Evolutionary conservation across 2,113 vertebrate genomes (phyloP).

Genomic region (Sorex araneus): DNA sequence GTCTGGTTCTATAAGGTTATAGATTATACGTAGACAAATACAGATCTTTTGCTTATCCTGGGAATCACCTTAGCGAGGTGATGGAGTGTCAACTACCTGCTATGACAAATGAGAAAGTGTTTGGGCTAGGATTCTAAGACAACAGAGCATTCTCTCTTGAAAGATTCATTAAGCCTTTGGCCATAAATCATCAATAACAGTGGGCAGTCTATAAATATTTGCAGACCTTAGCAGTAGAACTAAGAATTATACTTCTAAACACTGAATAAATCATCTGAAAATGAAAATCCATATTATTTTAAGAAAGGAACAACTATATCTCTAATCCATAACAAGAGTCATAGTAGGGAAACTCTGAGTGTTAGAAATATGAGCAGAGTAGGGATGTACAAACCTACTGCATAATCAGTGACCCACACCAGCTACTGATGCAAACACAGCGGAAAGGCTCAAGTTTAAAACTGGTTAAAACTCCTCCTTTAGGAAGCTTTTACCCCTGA

Average conservation of each 20-base stretch:
- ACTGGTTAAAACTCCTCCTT: neutral
- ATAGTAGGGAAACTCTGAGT: neutral
- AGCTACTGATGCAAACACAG: neutral
- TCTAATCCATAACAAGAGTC: conserved; percentile 32
- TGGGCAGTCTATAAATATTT: conserved; percentile 48
- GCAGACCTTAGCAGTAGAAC: neutral
- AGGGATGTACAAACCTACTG: neutral
- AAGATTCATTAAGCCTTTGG: conserved; percentile 47
- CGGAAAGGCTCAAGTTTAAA: conserved; percentile 47
- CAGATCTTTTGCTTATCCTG: conserved; percentile 43
- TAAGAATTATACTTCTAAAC: conserved; percentile 40
- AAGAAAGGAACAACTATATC: conserved; percentile 50
- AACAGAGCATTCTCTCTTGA: neutral
- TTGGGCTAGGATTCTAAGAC: conserved; percentile 52
- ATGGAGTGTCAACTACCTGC: neutral
- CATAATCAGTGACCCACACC: neutral
- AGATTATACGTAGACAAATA: conserved; percentile 1
- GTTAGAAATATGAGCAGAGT: neutral
- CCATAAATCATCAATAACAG: conserved; percentile 9
- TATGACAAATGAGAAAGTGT: conserved; percentile 36
- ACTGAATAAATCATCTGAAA: conserved; percentile 59
- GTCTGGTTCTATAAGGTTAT: neutral
- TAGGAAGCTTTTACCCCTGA: neutral
- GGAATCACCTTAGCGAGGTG: conserved; percentile 28
- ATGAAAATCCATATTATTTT: conserved; percentile 43